Conservation (phyloP, 2,888 invertebrate genomes). For the Folsomia manolachei region DNA sequence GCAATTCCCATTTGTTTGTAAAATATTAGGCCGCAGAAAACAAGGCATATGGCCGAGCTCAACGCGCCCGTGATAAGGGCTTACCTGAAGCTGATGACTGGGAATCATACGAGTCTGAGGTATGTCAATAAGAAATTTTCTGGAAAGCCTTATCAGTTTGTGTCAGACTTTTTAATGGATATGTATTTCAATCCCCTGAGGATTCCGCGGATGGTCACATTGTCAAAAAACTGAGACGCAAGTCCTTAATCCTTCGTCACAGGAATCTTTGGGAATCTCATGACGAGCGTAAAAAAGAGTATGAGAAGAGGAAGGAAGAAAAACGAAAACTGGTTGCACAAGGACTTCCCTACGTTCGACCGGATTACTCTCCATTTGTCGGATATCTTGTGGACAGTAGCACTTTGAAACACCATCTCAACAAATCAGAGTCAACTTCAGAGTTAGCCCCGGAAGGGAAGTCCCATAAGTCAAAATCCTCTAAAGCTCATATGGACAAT, state of each 20-base stretch:
- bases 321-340: background rate
- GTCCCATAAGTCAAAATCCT: too few relatives aligned
- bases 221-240: background rate
- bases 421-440: too few relatives aligned
- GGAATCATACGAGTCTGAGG: conserved; percentile 2
- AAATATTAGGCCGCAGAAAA: background rate
- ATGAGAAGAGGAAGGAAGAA: background rate
- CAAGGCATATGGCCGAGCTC: background rate
- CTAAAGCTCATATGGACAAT: too few relatives aligned
- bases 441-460: too few relatives aligned
- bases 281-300: background rate
- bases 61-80: background rate
- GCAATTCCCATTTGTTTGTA: background rate
- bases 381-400: too few relatives aligned
- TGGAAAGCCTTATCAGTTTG: too few relatives aligned
- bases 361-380: background rate
- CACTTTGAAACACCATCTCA: too few relatives aligned
- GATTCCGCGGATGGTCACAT: background rate
- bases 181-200: too few relatives aligned
- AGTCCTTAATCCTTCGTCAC: background rate
- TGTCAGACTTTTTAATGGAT: too few relatives aligned
- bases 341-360: background rate
- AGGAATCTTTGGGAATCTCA: background rate
- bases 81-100: background rate
- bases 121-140: too few relatives aligned